Evolutionary conservation across 2,113 vertebrate genomes (phyloP).

Genomic region (Petrocephalus zakoni): DNA sequence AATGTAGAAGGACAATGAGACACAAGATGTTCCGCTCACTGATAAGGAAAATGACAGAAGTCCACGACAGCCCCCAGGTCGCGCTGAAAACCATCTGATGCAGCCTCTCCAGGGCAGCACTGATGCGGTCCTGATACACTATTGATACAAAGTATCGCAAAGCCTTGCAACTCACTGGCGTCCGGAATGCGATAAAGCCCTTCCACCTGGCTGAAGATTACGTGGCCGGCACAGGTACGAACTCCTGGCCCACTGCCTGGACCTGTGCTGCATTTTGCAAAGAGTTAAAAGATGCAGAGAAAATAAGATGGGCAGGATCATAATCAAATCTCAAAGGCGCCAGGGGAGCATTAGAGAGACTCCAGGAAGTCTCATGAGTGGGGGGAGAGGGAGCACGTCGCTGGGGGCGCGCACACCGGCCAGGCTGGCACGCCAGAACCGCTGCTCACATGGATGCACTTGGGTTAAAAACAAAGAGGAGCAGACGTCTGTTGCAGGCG

Average conservation of each 20-base stretch:
- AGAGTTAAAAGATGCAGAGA: constrained; percentile 25
- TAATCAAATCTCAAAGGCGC: constrained; percentile 35
- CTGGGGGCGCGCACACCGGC: background rate
- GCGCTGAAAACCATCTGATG: constrained; percentile 2
- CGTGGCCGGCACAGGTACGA: background rate
- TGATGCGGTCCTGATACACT: background rate
- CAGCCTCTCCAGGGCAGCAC: background rate
- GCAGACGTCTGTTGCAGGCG: background rate
- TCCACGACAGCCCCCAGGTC: background rate
- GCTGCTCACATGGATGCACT: constrained; percentile 1
- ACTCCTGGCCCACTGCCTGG: background rate
- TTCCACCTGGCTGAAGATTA: background rate
- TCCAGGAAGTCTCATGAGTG: constrained; percentile 24
- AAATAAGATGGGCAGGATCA: constrained; percentile 31
- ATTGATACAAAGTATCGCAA: constrained; percentile 16
- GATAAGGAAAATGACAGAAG: constrained; percentile 10
- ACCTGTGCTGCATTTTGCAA: constrained; percentile 12
- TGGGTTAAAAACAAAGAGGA: background rate
- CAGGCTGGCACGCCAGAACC: background rate
- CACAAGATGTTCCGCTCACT: background rate
- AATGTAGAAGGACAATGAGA: background rate
- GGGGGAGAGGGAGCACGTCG: background rate
- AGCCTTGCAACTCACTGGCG: background rate
- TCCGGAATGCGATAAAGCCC: constrained; percentile 20
- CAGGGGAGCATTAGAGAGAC: constrained; percentile 28